These are phyloP conservation scores for Leiothrix lutea DNA, from an alignment of 2,113 vertebrate species.

Conservation along the genomic window DNA sequence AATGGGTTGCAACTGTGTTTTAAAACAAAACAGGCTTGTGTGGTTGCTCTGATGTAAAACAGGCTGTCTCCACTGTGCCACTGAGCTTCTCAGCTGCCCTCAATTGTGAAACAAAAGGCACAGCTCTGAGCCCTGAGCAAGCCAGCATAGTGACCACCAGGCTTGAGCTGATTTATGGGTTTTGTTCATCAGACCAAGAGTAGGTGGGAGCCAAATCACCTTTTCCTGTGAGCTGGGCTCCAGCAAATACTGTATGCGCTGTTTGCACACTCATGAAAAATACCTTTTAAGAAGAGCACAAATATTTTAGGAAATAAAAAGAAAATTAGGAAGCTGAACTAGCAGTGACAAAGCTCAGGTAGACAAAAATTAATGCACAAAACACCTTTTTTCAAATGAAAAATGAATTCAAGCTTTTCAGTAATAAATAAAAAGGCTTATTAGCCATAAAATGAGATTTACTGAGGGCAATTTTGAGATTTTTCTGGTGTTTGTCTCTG, in stretches of 20 bases:
- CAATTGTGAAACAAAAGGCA: background rate
- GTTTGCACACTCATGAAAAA: background rate
- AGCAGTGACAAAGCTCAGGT: background rate
- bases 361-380: background rate
- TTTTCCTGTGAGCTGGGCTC: background rate
- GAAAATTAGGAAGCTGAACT: background rate
- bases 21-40: background rate
- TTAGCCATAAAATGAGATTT: background rate
- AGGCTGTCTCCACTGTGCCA: background rate
- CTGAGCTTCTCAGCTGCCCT: background rate
- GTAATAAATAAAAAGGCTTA: background rate
- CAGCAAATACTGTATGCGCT: background rate
- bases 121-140: background rate
- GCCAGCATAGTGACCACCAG: background rate
- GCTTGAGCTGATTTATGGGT: background rate
- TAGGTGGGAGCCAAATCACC: background rate
- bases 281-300: background rate
- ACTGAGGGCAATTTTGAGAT: background rate
- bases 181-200: background rate
- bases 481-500: background rate
- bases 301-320: background rate
- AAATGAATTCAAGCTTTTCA: background rate
- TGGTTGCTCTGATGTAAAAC: background rate
- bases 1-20: background rate
- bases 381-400: background rate